Evolutionary conservation across 1,140 invertebrate genomes (phyloP).

Genomic region (Campoletis sonorensis): DNA sequence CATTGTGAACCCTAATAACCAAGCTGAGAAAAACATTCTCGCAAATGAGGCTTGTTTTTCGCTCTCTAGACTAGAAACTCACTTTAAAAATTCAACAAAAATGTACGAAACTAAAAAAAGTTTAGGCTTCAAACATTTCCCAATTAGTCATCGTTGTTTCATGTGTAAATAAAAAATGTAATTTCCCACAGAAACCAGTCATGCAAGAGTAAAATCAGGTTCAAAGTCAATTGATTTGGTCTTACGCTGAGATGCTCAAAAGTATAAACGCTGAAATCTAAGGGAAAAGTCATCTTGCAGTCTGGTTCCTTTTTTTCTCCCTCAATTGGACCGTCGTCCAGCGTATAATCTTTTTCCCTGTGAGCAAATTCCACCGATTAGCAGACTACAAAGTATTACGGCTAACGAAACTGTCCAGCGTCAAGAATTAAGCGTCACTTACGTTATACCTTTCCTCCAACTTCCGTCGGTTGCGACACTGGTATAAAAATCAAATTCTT

Average conservation of each 20-base stretch:
- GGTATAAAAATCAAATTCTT: slow-evolving; percentile 84
- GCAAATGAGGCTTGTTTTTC: no score
- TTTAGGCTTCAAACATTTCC: no score
- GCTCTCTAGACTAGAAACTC: no score
- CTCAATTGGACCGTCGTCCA: slow-evolving; percentile 59
- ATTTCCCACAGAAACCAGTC: no score
- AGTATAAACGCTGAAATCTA: slow-evolving; percentile 86
- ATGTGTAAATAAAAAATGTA: no score
- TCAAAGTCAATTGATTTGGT: neutral
- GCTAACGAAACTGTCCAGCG: neutral
- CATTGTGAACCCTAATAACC: no score
- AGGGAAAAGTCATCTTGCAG: slow-evolving; percentile 81
- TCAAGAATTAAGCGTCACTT: slow-evolving; percentile 39
- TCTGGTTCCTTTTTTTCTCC: slow-evolving; percentile 77
- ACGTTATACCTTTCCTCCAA: slow-evolving; percentile 71
- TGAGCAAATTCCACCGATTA: slow-evolving; percentile 41
- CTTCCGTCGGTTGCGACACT: slow-evolving; percentile 78
- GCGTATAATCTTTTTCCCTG: slow-evolving; percentile 66
- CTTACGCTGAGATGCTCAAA: slow-evolving; percentile 89
- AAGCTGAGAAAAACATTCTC: no score
- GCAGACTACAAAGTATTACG: slow-evolving; percentile 15
- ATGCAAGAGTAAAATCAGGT: no score
- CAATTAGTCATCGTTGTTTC: no score
- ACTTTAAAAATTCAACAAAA: no score
- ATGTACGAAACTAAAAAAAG: no score